Base-by-base conservation (phyloP, 2,888 invertebrate species). In the Dicranocentrus wangi region DNA sequence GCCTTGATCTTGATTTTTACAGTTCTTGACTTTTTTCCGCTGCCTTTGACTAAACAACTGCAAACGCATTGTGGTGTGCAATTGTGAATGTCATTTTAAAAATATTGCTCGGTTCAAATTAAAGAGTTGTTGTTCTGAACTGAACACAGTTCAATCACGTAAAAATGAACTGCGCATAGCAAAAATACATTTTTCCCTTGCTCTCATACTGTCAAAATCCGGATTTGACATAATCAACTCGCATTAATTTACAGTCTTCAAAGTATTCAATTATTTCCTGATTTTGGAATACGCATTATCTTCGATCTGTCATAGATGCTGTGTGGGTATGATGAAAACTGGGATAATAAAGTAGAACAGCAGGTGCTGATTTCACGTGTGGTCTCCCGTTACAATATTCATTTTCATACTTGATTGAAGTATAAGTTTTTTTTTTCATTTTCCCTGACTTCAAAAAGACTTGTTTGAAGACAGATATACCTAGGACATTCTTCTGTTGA, bases 331-430 rank as follows among this genome's bases (percentile, higher is more conserved):
- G 39, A 8, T 51, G 51, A 21, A 51, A 51, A 51, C 19, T 8
- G 19, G 19, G 51, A 51, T 2, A 13, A 39, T 5, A 39, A 39
- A 13, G 5, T 13, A 39, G 5, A 19, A 51, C 19, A 51, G 19
- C 51, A 51, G 19, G 51, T 17, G 39, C 1, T 2, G 51, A 15
- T 17, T 15, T 19, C 51, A 19, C 19, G 51, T 51, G 51, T 51
- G 51, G 51, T 51, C 51, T 19, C 2, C 8, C 2, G 5, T 2
- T 19, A 19, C 51, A 51, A 51, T 51, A 51, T 51, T 51, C 51
- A 51, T 51, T 51, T 51, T 51, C 51, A 51, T 51, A 51, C 19
- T 51, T 51, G 19, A 51, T 51, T 51, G 13, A 51, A 51, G 51
- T n/a, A n/a, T n/a, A n/a, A n/a, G n/a, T n/a, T n/a, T n/a, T n/a